Percentiles rank a stretch among this genome's conserved stretches.
These are phyloP conservation scores for Parelbella ahira DNA, from an alignment of 2,888 invertebrate species.

Conservation along the genomic window DNA sequence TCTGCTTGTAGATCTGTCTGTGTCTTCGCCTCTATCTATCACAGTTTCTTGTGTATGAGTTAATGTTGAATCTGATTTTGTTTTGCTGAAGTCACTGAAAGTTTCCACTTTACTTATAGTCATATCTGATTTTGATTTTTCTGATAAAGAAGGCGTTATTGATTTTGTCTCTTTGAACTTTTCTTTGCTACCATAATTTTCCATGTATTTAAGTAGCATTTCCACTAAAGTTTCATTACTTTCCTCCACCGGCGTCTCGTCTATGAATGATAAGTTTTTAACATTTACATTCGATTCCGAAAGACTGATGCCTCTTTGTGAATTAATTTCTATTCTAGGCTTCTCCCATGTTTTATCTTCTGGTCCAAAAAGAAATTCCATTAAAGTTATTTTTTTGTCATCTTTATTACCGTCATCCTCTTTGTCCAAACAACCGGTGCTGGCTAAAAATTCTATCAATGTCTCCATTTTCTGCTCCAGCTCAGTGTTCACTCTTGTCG, in stretches of 20 bases:
- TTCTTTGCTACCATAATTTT: conserved; percentile 55
- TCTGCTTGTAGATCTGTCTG: conserved; percentile 46
- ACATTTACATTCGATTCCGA: conserved; percentile 65
- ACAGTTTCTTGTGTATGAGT: conserved; percentile 73
- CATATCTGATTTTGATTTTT: conserved; percentile 70
- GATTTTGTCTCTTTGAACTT: conserved; percentile 47
- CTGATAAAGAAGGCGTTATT: conserved; percentile 62
- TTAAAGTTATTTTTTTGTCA: conserved; percentile 70
- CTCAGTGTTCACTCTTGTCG: conserved; percentile 59
- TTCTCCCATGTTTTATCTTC: conserved; percentile 51
- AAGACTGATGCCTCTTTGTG: conserved; percentile 47
- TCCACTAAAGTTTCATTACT: conserved; percentile 64
- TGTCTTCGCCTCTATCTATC: conserved; percentile 55
- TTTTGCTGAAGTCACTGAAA: conserved; percentile 69
- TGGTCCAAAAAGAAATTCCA: conserved; percentile 72
- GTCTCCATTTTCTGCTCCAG: conserved; percentile 76
- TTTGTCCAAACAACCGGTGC: conserved; percentile 65
- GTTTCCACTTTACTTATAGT: conserved; percentile 71
- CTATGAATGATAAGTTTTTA: conserved; percentile 61
- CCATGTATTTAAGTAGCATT: conserved; percentile 72
- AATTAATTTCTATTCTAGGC: conserved; percentile 54
- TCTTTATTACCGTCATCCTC: conserved; percentile 43
- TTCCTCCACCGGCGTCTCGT: conserved; percentile 70
- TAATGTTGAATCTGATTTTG: conserved; percentile 70
- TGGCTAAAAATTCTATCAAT: conserved; percentile 68